A percentile compares a stretch with the other conserved stretches of the same genome.
Evolutionary conservation across 2,113 vertebrate genomes (phyloP).

Genomic region (Daphoenositta chrysoptera): DNA sequence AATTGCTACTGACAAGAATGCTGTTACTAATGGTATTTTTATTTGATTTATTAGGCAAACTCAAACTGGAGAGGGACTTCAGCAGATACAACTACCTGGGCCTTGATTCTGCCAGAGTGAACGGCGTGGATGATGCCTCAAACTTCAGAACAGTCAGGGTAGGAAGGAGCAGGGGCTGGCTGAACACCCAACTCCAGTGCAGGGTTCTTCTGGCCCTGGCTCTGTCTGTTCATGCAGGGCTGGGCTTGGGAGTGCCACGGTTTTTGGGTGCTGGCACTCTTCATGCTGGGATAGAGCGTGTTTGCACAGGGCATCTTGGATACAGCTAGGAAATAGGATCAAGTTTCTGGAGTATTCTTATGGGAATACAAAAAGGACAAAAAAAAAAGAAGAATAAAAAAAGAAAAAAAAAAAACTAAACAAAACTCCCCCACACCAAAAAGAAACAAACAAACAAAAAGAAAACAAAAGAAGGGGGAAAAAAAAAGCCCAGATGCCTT

Average conservation of each 20-base stretch:
- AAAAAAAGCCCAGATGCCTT: not conserved
- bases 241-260: not conserved
- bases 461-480: rapidly evolving
- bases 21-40: not conserved
- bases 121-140: slow-evolving; percentile 90
- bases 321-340: not conserved
- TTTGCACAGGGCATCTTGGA: not conserved
- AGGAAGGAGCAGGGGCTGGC: not conserved
- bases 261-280: not conserved
- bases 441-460: not conserved
- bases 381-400: too few relatives aligned
- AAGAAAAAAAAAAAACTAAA: not conserved
- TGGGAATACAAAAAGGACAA: not conserved
- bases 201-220: not conserved
- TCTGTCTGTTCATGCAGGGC: rapidly evolving
- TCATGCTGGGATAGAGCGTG: rapidly evolving
- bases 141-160: slow-evolving; percentile 93
- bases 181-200: not conserved
- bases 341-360: not conserved
- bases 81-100: slow-evolving; percentile 96
- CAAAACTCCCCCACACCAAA: not conserved
- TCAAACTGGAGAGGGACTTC: slow-evolving; percentile 91
- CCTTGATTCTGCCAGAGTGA: slow-evolving; percentile 90
- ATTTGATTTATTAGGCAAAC: slow-evolving; percentile 77
- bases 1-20: not conserved